Base-by-base conservation (phyloP, 1,140 invertebrate species). In the Leptopilina boulardi region DNA sequence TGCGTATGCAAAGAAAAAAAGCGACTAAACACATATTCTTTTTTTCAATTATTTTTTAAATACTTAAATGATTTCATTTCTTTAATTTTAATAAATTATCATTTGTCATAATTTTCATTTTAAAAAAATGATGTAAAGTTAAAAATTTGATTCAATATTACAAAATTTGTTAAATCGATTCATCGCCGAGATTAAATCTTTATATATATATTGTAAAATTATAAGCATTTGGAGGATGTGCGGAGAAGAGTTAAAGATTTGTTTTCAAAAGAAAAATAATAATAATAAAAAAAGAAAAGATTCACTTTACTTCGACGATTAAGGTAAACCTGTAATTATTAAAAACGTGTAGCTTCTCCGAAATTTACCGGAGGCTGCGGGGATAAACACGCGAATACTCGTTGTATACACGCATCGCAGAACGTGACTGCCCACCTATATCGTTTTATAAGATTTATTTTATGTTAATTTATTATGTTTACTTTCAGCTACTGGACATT, bases 371-470 rank as follows among this genome's bases (percentile, higher is more conserved):
- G 59, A 66, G 59, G 59, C 59, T 66, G 59, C 13, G 26, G 23
- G 26, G 23, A 66, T n/a, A 66, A 66, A 66, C 59, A 18, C 47
- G 30, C 59, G 59, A n/a, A 66, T 34, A 30, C 59, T 66, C 30
- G 26, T 66, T 30, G 15, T 15, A 38, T 38, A 66, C 59, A 66
- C 59, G 59, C 26, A 66, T 38, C n/a, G 2, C n/a, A 26, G 13
- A 8, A 66, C 59, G 59, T 66, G 59, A 66, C 59, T 66, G 59
- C 59, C 59, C 59, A 66, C 56, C 56, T 26, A 59, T 26, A 59
- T 59, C 21, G 56, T 21, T 23, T n/a, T 30, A 30, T 30, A 15
- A 66, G 23, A 66, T 26, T 30, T 66, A 59, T 59, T 38, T 59
- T 59, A 59, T 59, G 23, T 66, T 66, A 66, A 66, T 66, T 66